These are phyloP conservation scores for Druon quercuslanigerum DNA, from an alignment of 1,140 invertebrate genomes.

Conservation along the genomic window DNA sequence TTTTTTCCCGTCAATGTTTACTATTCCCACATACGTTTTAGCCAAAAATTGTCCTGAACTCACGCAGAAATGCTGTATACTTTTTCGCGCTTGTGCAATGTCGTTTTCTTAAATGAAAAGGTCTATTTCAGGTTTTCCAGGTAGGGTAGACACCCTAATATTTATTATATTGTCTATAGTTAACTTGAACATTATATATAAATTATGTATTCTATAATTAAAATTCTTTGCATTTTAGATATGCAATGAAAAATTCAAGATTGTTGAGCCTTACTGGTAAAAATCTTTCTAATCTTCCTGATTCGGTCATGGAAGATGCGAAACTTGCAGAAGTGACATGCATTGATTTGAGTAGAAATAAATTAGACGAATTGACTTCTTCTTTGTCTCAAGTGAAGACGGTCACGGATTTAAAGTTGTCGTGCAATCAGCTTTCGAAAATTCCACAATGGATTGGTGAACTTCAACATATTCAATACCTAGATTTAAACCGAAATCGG, in stretches of 20 bases:
- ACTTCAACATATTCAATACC: slow-evolving; percentile 80
- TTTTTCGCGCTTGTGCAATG: no score
- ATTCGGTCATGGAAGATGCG: slow-evolving; percentile 83
- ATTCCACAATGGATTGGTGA: slow-evolving; percentile 82
- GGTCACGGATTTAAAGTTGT: slow-evolving; percentile 82
- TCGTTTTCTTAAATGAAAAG: no score
- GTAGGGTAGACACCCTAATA: no score
- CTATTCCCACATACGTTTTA: no score
- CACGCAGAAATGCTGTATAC: no score
- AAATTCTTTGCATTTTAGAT: slow-evolving; percentile 73
- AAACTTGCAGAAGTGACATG: slow-evolving; percentile 82
- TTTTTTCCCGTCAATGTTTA: no score
- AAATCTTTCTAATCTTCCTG: slow-evolving; percentile 80
- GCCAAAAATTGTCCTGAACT: no score
- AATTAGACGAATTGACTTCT: slow-evolving; percentile 80
- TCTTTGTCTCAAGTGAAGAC: slow-evolving; percentile 76
- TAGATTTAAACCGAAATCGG: slow-evolving; percentile 88
- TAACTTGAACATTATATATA: no score
- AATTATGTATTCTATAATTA: no score
- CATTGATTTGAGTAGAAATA: slow-evolving; percentile 89
- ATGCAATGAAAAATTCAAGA: slow-evolving; percentile 84
- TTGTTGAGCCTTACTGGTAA: slow-evolving; percentile 81
- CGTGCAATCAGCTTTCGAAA: slow-evolving; percentile 79
- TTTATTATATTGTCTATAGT: no score
- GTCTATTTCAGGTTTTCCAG: no score